phyloP scores from a whole-genome alignment of 1,140 invertebrate species.

The Ceratoteleas bidentatus region DNA sequence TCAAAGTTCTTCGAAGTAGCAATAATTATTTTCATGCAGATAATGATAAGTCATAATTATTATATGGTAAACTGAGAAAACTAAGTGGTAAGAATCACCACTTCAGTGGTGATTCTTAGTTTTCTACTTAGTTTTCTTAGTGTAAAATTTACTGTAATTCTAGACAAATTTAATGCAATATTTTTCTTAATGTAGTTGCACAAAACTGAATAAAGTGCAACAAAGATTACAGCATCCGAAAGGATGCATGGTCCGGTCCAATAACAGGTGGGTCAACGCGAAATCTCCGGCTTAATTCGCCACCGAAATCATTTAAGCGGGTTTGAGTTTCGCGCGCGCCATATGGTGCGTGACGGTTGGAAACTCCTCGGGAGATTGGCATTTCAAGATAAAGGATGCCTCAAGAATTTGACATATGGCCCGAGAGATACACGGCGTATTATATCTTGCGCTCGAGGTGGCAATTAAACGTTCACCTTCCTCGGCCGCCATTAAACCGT shows the following conservation, averaged over 20 bases:
- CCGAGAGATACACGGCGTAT: constrained; percentile 41
- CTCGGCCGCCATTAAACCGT: constrained; percentile 33
- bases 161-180: no score
- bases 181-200: no score
- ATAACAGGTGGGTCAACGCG: constrained; percentile 72
- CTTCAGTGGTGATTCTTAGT: no score
- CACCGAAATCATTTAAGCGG: constrained; percentile 63
- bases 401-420: constrained; percentile 71
- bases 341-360: constrained; percentile 70
- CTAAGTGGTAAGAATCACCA: no score
- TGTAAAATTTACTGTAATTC: no score
- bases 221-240: background rate
- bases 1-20: no score
- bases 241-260: constrained; percentile 1
- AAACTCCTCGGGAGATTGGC: constrained; percentile 60
- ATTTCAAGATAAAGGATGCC: constrained; percentile 68
- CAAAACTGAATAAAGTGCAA: no score
- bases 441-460: constrained; percentile 54
- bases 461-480: constrained; percentile 57
- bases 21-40: no score
- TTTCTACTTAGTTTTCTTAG: no score
- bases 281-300: constrained; percentile 66
- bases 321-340: constrained; percentile 69
- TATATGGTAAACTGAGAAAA: no score
- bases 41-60: no score